These are phyloP conservation scores for Philotrypesis tridentata DNA, from an alignment of 1,140 invertebrate genomes.

Conservation along the genomic window DNA sequence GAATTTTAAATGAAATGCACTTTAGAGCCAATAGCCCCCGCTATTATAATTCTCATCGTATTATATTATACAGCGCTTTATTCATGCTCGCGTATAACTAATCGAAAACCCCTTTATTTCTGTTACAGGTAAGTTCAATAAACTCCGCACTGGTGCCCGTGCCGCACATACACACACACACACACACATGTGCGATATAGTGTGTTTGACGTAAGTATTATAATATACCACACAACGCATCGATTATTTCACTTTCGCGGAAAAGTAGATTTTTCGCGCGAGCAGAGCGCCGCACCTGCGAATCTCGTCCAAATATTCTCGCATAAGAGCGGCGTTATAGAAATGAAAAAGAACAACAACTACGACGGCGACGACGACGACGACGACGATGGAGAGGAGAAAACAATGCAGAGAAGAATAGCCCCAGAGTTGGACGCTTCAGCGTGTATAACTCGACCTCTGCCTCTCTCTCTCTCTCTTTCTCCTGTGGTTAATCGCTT, in stretches of 20 bases:
- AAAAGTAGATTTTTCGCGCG: too few species aligned
- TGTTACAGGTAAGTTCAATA: constrained; percentile 44
- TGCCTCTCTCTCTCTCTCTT: background rate
- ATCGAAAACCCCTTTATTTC: constrained; percentile 7
- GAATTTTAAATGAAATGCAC: constrained; percentile 9
- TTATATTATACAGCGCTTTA: background rate
- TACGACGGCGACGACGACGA: background rate
- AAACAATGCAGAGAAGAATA: background rate
- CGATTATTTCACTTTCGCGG: background rate
- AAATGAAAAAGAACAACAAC: background rate
- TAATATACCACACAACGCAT: background rate
- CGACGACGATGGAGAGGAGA: background rate
- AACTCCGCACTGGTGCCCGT: background rate
- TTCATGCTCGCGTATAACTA: background rate
- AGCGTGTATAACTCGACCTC: background rate
- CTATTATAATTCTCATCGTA: background rate
- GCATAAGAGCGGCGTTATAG: background rate
- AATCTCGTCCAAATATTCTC: constrained; percentile 13
- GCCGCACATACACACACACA: too few species aligned
- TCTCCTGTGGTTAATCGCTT: background rate
- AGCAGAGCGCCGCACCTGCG: too few species aligned
- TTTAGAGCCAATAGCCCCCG: background rate
- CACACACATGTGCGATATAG: too few species aligned
- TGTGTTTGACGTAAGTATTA: too few species aligned
- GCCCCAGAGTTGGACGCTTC: background rate